A percentile compares a stretch with the other conserved stretches of the same genome.
Conservation (phyloP, 2,888 invertebrate species). For the Eilema sororculum region DNA sequence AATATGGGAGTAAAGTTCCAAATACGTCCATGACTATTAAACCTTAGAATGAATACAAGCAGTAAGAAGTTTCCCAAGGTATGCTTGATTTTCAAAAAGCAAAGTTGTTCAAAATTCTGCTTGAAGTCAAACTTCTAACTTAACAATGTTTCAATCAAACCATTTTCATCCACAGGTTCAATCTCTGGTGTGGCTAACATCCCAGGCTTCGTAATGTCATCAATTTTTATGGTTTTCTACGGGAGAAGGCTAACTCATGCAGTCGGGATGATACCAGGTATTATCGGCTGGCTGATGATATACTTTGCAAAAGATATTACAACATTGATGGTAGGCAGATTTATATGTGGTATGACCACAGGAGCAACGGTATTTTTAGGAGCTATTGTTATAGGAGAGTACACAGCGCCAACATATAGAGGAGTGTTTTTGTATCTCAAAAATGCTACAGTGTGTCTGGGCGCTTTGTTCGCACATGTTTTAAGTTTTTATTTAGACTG, state of each 20-base stretch:
- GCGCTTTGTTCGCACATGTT: constrained; percentile 20
- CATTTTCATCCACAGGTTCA: constrained; percentile 55
- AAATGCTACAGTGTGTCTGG: constrained; percentile 40
- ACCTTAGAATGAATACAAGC: no score
- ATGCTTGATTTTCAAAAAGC: no score
- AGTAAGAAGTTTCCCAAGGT: no score
- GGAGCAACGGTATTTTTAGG: constrained; percentile 54
- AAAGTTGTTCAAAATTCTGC: not conserved
- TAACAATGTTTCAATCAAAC: not conserved
- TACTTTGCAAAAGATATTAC: constrained; percentile 33
- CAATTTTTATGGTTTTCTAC: constrained; percentile 57
- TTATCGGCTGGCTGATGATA: constrained; percentile 40
- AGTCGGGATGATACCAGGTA: constrained; percentile 70
- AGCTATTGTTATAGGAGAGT: constrained; percentile 79
- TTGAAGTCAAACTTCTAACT: not conserved
- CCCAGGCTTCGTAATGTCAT: constrained; percentile 60
- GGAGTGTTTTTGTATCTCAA: constrained; percentile 78
- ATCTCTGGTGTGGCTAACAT: constrained; percentile 58
- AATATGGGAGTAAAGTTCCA: no score
- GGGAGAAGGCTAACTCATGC: constrained; percentile 56
- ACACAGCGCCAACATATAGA: constrained; percentile 80
- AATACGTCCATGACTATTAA: no score
- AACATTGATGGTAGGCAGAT: constrained; percentile 36
- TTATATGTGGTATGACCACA: constrained; percentile 34
- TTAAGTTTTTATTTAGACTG: constrained; percentile 59